Conservation (phyloP, 1,140 invertebrate species). For the Rhizoglyphus robini region DNA sequence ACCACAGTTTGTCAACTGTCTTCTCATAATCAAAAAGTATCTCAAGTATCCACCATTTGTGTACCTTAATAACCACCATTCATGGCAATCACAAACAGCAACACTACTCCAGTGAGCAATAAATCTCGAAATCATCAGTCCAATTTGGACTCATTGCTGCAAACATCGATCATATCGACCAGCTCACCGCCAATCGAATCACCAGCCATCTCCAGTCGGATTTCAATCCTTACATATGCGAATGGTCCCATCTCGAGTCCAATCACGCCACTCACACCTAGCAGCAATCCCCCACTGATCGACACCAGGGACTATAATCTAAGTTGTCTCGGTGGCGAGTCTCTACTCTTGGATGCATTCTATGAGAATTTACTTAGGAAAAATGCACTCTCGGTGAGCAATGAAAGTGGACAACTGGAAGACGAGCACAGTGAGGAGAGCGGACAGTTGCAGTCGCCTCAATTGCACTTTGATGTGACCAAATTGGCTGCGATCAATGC, state of each 20-base stretch:
- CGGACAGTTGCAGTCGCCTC: not conserved
- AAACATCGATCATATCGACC: not conserved
- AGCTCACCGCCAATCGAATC: not conserved
- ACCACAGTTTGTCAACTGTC: no score
- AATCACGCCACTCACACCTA: no score
- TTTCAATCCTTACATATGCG: not conserved
- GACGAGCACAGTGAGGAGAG: not conserved
- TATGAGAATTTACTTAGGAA: not conserved
- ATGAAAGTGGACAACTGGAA: not conserved
- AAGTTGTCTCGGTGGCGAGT: not conserved
- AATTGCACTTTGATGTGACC: not conserved
- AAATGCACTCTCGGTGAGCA: not conserved
- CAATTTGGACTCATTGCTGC: not conserved
- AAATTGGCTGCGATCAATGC: not conserved
- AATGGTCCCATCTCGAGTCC: not conserved
- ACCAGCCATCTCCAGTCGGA: no score
- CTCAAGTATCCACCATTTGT: no score
- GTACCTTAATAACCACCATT: no score
- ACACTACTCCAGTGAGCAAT: not conserved
- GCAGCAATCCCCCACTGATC: not conserved
- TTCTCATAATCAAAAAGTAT: no score
- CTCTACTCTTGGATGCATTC: slow-evolving; percentile 10
- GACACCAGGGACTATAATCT: not conserved
- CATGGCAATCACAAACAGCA: not conserved
- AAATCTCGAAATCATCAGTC: not conserved